phyloP scores from a whole-genome alignment of 2,797 vertebrate species.

The Neoniphon sammara region DNA sequence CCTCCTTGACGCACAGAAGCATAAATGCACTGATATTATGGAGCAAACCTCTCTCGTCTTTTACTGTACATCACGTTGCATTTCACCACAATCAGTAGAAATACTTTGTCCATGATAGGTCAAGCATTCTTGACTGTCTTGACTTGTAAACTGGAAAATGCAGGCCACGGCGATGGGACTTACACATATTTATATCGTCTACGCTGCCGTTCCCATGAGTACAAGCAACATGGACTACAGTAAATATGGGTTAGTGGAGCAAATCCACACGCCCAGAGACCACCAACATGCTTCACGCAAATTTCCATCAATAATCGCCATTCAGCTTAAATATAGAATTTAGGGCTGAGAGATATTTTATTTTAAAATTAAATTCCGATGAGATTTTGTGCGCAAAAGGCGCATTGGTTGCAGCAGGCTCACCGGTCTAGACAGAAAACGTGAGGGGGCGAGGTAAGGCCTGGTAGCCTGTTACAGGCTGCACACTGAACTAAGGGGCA shows the following conservation, averaged over 20 bases:
- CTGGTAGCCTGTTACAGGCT: slow-evolving; percentile 29
- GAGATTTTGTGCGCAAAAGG: background rate
- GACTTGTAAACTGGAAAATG: background rate
- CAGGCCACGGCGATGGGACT: slow-evolving; percentile 16
- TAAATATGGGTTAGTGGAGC: slow-evolving; percentile 81
- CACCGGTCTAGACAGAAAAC: slow-evolving; percentile 52
- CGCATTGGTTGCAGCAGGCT: slow-evolving; percentile 37
- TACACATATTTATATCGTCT: too few species aligned
- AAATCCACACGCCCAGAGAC: slow-evolving; percentile 58
- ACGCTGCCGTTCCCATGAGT: slow-evolving; percentile 37
- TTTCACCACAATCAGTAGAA: slow-evolving; percentile 10
- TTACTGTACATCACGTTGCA: background rate
- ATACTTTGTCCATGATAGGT: background rate
- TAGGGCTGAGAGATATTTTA: background rate
- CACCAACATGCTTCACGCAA: slow-evolving; percentile 31
- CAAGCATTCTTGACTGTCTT: background rate
- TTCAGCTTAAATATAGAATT: background rate
- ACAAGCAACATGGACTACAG: slow-evolving; percentile 30
- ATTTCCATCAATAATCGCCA: background rate
- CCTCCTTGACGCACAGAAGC: background rate
- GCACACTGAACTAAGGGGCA: background rate
- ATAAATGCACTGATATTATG: background rate
- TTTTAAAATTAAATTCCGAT: background rate
- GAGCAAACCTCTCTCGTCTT: background rate
- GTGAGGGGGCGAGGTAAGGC: slow-evolving; percentile 50